Conservation (phyloP, 92 coral and sea anemone genomes). For the Ricordea florida region DNA sequence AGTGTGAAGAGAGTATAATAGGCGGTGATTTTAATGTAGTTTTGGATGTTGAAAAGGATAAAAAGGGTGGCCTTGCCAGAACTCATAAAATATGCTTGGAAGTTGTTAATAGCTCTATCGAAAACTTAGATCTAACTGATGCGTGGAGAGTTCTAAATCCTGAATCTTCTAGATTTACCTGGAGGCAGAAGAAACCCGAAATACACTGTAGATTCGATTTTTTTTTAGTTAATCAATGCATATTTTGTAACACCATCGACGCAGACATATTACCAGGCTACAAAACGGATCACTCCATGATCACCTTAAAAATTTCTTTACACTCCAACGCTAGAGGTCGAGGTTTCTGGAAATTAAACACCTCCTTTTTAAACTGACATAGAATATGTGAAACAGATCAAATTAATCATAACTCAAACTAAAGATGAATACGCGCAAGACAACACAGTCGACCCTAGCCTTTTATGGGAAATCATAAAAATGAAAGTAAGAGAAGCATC, state of each 20-base stretch:
- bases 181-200: not conserved
- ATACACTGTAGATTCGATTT: not conserved
- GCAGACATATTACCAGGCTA: conserved; percentile 7
- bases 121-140: too few relatives aligned
- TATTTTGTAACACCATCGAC: not conserved
- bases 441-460: not conserved
- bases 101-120: too few relatives aligned
- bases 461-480: not conserved
- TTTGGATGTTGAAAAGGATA: too few relatives aligned
- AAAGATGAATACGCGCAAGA: not conserved
- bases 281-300: not conserved
- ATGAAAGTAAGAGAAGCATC: not conserved
- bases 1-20: not conserved
- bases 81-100: too few relatives aligned
- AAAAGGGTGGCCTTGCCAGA: too few relatives aligned
- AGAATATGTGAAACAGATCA: not conserved
- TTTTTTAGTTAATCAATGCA: not conserved
- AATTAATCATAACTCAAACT: not conserved
- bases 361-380: too few relatives aligned
- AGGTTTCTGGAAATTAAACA: too few relatives aligned
- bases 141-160: too few relatives aligned
- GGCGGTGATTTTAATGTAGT: too few relatives aligned
- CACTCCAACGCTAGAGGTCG: too few relatives aligned
- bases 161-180: too few relatives aligned
- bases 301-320: not conserved